Evolutionary conservation across 2,113 vertebrate genomes (phyloP).

Genomic region (Mohoua ochrocephala): DNA sequence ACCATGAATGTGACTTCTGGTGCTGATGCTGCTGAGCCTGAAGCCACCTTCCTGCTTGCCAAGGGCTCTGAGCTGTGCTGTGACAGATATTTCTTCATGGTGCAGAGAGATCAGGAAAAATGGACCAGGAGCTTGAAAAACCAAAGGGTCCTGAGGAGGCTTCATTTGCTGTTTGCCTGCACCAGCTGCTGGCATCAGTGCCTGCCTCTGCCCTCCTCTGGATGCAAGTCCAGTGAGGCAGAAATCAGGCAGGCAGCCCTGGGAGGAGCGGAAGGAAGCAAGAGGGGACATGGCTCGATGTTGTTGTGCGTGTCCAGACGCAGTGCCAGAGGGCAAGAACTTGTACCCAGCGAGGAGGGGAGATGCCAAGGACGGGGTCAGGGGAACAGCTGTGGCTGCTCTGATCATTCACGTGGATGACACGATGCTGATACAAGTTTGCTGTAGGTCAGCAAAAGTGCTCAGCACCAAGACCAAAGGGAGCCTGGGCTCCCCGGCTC

Average conservation of each 20-base stretch:
- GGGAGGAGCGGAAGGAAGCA: background rate
- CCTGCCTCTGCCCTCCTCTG: background rate
- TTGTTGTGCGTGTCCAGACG: background rate
- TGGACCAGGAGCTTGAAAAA: background rate
- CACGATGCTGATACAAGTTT: background rate
- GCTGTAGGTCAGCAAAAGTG: background rate
- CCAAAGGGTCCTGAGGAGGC: background rate
- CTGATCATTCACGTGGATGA: background rate
- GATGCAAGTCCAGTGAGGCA: background rate
- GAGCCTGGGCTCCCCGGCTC: background rate
- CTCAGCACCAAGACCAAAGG: background rate
- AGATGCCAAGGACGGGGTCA: constrained; percentile 18
- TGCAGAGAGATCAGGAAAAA: background rate
- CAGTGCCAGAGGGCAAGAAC: background rate
- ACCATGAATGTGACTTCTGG: background rate
- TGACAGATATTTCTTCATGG: background rate
- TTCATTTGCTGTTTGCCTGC: background rate
- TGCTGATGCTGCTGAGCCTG: background rate
- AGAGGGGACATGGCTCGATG: background rate
- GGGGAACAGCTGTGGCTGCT: constrained; percentile 23
- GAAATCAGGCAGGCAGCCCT: background rate
- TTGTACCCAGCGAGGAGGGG: background rate
- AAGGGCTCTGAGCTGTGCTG: background rate
- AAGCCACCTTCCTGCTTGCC: background rate
- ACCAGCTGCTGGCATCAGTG: background rate